Conservation (phyloP, 2,888 invertebrate genomes). For the Drosophila colorata region DNA sequence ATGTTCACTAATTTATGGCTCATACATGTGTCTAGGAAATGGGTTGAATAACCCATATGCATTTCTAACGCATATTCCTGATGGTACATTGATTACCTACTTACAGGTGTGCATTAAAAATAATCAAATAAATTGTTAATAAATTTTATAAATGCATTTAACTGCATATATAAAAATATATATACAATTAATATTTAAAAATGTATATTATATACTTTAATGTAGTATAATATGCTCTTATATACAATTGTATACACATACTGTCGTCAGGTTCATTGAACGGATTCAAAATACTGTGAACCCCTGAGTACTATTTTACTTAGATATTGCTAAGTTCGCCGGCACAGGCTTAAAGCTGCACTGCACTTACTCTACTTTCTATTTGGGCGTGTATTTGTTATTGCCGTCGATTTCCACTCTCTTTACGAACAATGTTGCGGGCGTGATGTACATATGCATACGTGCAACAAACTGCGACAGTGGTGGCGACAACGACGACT, state of each 20-base stretch:
- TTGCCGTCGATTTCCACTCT: conserved; percentile 36
- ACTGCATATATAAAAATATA: background rate
- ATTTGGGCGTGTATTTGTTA: conserved; percentile 32
- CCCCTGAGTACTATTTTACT: conserved; percentile 13
- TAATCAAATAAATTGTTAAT: background rate
- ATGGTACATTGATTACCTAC: background rate
- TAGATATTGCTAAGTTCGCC: conserved; percentile 27
- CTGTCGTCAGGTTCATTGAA: conserved; percentile 64
- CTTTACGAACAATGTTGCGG: conserved; percentile 25
- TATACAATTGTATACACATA: conserved; percentile 4
- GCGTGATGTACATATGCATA: conserved; percentile 15
- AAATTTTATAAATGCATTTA: background rate
- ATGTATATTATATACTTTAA: no score
- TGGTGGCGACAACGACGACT: conserved; percentile 60
- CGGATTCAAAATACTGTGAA: conserved; percentile 44
- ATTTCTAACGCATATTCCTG: background rate
- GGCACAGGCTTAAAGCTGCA: conserved; percentile 14
- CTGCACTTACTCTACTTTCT: conserved; percentile 73
- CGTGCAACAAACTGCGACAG: conserved; percentile 28
- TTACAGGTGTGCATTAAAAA: background rate
- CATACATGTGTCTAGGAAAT: background rate
- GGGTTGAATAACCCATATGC: background rate
- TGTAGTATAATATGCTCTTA: background rate
- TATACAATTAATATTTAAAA: no score
- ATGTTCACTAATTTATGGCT: background rate